Evolutionary conservation across 1,140 invertebrate species (phyloP).

Genomic region (Batillaria attramentaria): DNA sequence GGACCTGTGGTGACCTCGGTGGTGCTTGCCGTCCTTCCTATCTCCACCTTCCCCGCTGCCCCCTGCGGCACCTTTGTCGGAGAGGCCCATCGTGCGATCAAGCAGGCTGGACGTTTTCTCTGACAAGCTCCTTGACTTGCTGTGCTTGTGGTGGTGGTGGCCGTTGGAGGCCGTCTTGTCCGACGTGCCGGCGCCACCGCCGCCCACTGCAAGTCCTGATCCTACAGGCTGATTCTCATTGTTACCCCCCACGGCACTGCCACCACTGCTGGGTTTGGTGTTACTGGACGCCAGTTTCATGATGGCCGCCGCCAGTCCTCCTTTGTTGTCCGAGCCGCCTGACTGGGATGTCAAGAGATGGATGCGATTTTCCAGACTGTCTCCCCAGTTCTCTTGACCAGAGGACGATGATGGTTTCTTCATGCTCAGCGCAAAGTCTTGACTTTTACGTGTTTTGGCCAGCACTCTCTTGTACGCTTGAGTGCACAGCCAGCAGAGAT

Average conservation of each 20-base stretch:
- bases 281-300: constrained; percentile 29
- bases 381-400: not conserved
- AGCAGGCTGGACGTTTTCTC: constrained; percentile 32
- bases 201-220: constrained; percentile 5
- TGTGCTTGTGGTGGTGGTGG: constrained; percentile 29
- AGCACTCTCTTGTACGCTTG: constrained; percentile 93
- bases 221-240: not conserved
- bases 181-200: constrained; percentile 19
- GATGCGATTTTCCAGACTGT: constrained; percentile 27
- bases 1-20: constrained; percentile 30
- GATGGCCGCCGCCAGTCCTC: constrained; percentile 24
- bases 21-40: constrained; percentile 38
- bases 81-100: constrained; percentile 27
- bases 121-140: constrained; percentile 32
- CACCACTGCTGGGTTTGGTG: constrained; percentile 20
- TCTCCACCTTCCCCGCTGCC: not conserved
- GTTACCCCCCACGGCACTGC: not conserved
- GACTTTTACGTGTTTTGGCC: constrained; percentile 78
- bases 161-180: constrained; percentile 29
- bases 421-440: constrained; percentile 28
- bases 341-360: not conserved
- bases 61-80: constrained; percentile 26
- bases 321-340: constrained; percentile 3
- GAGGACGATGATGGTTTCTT: not conserved
- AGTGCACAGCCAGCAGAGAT: constrained; percentile 96